A percentile compares a stretch with the other conserved stretches of the same genome.
Conservation (phyloP, 2,888 invertebrate species). For the Empis stercorea region DNA sequence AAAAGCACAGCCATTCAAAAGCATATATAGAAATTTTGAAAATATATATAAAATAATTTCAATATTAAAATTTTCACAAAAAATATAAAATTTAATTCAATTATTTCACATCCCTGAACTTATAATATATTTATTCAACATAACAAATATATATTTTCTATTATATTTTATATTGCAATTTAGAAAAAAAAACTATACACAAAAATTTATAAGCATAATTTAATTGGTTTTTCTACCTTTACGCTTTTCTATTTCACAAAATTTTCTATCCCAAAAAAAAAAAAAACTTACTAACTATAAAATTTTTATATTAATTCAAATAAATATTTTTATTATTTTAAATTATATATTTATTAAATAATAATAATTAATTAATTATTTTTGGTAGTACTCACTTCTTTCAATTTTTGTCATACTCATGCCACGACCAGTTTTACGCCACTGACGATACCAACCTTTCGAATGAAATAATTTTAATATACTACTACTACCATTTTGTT, state of each 20-base stretch:
- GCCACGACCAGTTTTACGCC: slow-evolving; percentile 48
- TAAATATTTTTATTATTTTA: neutral
- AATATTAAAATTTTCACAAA: neutral
- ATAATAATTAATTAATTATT: neutral
- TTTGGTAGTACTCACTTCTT: slow-evolving; percentile 51
- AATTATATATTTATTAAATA: neutral
- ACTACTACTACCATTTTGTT: slow-evolving; percentile 15
- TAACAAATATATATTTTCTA: too few relatives aligned
- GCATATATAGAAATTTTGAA: too few relatives aligned
- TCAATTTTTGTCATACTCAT: slow-evolving; percentile 66
- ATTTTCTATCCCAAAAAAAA: too few relatives aligned
- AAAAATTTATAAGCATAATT: too few relatives aligned
- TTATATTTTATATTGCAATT: too few relatives aligned
- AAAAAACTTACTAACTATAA: too few relatives aligned
- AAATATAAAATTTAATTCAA: neutral
- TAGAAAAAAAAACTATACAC: too few relatives aligned
- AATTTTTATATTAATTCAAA: neutral
- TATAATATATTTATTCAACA: neutral
- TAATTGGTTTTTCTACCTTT: too few relatives aligned
- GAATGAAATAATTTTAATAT: slow-evolving; percentile 35
- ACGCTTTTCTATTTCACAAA: too few relatives aligned
- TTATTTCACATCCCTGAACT: neutral
- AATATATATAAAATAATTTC: too few relatives aligned
- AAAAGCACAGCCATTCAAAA: too few relatives aligned
- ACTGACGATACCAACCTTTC: slow-evolving; percentile 51